Conservation (phyloP, 2,888 invertebrate genomes). For the Drosophila ustulata region DNA sequence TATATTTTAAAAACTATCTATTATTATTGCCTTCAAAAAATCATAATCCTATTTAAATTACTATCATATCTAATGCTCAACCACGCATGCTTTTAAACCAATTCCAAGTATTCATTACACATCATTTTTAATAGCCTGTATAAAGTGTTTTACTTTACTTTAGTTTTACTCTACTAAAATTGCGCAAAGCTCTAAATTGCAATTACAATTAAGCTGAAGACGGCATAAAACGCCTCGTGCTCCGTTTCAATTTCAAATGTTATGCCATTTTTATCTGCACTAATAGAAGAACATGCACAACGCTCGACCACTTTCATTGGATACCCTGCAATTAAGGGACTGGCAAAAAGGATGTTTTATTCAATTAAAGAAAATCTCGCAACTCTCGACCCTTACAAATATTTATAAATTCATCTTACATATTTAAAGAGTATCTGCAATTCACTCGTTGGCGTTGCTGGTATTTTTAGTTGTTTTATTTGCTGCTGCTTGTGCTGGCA, state of each 20-base stretch:
- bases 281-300: constrained; percentile 60
- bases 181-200: background rate
- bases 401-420: background rate
- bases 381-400: no score
- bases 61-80: no score
- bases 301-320: constrained; percentile 19
- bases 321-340: background rate
- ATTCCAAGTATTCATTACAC: no score
- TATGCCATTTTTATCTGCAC: constrained; percentile 43
- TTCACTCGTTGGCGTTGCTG: background rate
- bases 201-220: constrained; percentile 6
- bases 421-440: background rate
- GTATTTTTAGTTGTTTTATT: constrained; percentile 3
- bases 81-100: no score
- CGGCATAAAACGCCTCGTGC: constrained; percentile 24
- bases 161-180: constrained; percentile 8
- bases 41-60: no score
- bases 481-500: constrained; percentile 34
- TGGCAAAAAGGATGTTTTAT: background rate
- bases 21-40: no score
- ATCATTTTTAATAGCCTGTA: no score
- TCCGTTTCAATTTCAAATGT: constrained; percentile 25
- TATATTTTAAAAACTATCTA: no score
- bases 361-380: background rate
- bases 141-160: no score